Conservation (phyloP, 2,113 vertebrate genomes). For the Anser brachyrhynchus region DNA sequence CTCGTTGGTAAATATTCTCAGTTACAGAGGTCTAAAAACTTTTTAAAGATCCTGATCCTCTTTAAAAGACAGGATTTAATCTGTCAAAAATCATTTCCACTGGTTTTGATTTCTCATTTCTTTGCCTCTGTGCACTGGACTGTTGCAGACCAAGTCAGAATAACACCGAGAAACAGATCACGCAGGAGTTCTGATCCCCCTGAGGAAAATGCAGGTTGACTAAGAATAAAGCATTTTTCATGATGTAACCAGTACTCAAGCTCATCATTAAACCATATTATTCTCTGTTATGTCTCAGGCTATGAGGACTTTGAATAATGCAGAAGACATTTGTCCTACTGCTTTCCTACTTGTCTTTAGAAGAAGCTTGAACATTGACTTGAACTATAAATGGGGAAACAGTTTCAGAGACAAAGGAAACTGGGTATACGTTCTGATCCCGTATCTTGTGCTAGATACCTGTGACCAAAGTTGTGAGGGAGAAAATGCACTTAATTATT, state of each 20-base stretch:
- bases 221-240: not conserved
- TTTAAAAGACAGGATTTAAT: not conserved
- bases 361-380: not conserved
- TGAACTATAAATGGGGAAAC: not conserved
- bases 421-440: not conserved
- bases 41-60: not conserved
- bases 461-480: not conserved
- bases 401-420: not conserved
- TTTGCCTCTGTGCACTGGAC: not conserved
- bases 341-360: not conserved
- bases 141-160: not conserved
- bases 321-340: not conserved
- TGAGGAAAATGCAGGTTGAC: not conserved
- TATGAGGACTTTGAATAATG: not conserved
- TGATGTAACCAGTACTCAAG: not conserved
- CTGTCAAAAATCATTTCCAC: not conserved
- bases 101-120: not conserved
- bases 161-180: not conserved
- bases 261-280: not conserved
- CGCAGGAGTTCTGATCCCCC: not conserved
- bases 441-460: not conserved
- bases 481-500: not conserved
- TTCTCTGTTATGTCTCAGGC: not conserved
- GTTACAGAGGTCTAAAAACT: not conserved
- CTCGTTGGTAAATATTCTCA: not conserved